Conservation (phyloP, 2,888 invertebrate genomes). For the Yponomeuta malinellus region DNA sequence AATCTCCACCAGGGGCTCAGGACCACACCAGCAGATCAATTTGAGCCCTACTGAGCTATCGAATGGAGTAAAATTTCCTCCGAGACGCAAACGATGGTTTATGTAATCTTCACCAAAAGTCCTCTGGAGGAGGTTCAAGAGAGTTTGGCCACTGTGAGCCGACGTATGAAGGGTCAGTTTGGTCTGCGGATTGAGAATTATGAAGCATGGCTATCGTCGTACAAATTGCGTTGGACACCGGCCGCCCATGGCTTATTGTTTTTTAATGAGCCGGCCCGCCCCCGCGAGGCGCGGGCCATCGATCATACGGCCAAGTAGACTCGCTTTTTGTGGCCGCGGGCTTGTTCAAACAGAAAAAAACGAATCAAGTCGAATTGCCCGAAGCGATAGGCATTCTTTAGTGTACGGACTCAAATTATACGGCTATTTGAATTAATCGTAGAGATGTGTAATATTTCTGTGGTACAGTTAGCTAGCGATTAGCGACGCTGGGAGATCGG, state of each 20-base stretch:
- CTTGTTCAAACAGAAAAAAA: slow-evolving; percentile 49
- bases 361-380: slow-evolving; percentile 42
- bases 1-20: background rate
- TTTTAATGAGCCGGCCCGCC: slow-evolving; percentile 67
- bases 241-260: slow-evolving; percentile 65
- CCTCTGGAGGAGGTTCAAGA: background rate
- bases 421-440: slow-evolving; percentile 10
- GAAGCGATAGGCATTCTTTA: slow-evolving; percentile 55
- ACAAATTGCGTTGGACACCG: slow-evolving; percentile 66
- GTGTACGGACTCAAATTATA: slow-evolving; percentile 4
- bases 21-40: slow-evolving; percentile 29
- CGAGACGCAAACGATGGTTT: background rate
- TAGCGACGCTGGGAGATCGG: no score
- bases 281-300: slow-evolving; percentile 51
- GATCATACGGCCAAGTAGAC: slow-evolving; percentile 43
- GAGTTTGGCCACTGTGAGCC: background rate
- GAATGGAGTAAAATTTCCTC: background rate
- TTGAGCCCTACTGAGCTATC: slow-evolving; percentile 4
- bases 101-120: background rate
- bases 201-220: slow-evolving; percentile 50
- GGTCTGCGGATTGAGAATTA: slow-evolving; percentile 25
- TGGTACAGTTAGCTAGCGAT: no score
- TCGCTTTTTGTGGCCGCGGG: slow-evolving; percentile 35
- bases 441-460: background rate
- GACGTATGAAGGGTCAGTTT: background rate